Evolutionary conservation across 2,888 invertebrate species (phyloP).

Genomic region (Tenthredo distinguenda): DNA sequence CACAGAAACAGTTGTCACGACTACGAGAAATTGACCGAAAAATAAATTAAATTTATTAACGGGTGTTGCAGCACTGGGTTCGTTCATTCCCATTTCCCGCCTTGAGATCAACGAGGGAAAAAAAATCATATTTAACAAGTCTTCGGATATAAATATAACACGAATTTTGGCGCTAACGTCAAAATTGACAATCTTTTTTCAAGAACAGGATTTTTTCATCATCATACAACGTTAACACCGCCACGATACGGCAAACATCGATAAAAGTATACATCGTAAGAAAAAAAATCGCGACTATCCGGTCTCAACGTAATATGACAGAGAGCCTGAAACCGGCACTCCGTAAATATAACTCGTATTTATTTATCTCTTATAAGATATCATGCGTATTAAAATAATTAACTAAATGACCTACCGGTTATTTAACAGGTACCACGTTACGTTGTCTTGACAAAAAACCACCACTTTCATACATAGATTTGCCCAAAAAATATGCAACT

Average conservation of each 20-base stretch:
- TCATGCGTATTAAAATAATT: constrained; percentile 13
- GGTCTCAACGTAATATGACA: constrained; percentile 17
- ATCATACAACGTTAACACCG: background rate
- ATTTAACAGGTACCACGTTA: constrained; percentile 65
- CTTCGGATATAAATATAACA: constrained; percentile 2
- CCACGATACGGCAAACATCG: background rate
- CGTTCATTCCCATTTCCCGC: constrained; percentile 7
- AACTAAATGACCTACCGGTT: constrained; percentile 67
- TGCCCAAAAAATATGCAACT: constrained; percentile 64
- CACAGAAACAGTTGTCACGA: background rate
- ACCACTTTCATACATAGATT: constrained; percentile 74
- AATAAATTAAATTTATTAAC: constrained; percentile 15
- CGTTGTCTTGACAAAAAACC: constrained; percentile 66
- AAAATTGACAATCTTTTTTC: background rate
- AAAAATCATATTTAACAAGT: background rate
- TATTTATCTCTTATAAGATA: background rate
- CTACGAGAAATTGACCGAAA: background rate
- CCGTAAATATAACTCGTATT: constrained; percentile 8
- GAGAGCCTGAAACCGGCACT: constrained; percentile 28
- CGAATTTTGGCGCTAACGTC: constrained; percentile 18
- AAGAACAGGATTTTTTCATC: background rate
- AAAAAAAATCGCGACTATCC: constrained; percentile 1
- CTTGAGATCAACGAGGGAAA: background rate
- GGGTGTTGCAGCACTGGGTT: background rate
- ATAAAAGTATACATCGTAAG: background rate